Conservation (phyloP, 2,113 vertebrate species). For the Grammomys surdaster region DNA sequence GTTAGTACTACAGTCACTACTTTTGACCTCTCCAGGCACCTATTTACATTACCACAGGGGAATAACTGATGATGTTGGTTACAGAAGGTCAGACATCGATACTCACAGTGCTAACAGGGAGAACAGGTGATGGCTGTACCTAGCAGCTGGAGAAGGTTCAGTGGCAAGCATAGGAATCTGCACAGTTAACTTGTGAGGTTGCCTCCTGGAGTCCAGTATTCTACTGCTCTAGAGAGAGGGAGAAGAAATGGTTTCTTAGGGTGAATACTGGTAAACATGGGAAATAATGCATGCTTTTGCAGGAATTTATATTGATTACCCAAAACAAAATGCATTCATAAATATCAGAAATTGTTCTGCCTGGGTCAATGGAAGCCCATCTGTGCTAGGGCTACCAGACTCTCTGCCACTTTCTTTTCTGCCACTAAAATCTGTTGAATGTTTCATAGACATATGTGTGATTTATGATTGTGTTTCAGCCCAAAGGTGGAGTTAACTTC, state of each 20-base stretch:
- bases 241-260: background rate
- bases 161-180: background rate
- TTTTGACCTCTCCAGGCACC: background rate
- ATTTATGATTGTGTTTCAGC: slow-evolving; percentile 77
- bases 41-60: background rate
- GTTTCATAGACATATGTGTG: background rate
- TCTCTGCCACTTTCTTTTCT: background rate
- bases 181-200: background rate
- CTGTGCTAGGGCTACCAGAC: too few relatives aligned
- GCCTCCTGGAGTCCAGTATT: background rate
- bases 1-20: background rate
- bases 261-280: background rate
- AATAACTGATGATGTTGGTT: background rate
- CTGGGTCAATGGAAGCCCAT: background rate
- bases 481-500: slow-evolving; percentile 84
- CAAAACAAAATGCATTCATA: background rate
- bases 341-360: background rate
- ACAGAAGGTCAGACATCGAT: background rate
- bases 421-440: background rate
- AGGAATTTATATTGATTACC: background rate
- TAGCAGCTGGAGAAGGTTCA: background rate
- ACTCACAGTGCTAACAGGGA: background rate
- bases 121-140: background rate
- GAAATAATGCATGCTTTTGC: background rate
- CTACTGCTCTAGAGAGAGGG: background rate